Conservation (phyloP, 1,140 invertebrate species). For the Drosophila subpulchrella region DNA sequence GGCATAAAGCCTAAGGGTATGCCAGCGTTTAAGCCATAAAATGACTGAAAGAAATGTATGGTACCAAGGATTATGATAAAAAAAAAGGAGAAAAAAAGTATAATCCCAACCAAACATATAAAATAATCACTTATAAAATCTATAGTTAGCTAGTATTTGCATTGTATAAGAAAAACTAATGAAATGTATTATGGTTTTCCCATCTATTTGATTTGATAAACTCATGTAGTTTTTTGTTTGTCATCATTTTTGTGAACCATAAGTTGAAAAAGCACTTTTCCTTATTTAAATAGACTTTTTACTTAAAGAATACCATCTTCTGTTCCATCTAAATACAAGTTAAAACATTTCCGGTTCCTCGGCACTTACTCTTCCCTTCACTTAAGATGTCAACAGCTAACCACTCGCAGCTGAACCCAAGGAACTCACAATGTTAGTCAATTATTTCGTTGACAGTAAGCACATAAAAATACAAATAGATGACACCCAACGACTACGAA, state of each 20-base stretch:
- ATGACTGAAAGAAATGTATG: slow-evolving; percentile 22
- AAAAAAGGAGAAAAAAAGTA: background rate
- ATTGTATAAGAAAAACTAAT: too few species aligned
- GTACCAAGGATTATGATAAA: slow-evolving; percentile 2
- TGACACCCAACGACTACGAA: slow-evolving; percentile 54
- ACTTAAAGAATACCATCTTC: background rate
- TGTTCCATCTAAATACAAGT: slow-evolving; percentile 1
- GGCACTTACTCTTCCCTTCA: slow-evolving; percentile 57
- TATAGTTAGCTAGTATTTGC: too few species aligned
- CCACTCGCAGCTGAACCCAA: background rate
- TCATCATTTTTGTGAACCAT: background rate
- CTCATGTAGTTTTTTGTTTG: too few species aligned
- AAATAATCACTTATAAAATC: background rate
- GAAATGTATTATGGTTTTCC: too few species aligned
- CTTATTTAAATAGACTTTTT: background rate
- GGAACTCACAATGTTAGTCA: slow-evolving; percentile 59
- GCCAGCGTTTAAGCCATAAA: slow-evolving; percentile 42
- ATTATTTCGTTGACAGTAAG: slow-evolving; percentile 74
- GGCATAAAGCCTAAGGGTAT: slow-evolving; percentile 62
- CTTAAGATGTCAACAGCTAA: slow-evolving; percentile 48
- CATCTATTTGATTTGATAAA: too few species aligned
- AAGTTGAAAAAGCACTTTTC: background rate
- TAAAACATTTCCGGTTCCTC: slow-evolving; percentile 12
- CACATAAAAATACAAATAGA: slow-evolving; percentile 78
- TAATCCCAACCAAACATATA: background rate